Evolutionary conservation across 2,797 vertebrate genomes (phyloP).

Genomic region (Anolis apletophallus): DNA sequence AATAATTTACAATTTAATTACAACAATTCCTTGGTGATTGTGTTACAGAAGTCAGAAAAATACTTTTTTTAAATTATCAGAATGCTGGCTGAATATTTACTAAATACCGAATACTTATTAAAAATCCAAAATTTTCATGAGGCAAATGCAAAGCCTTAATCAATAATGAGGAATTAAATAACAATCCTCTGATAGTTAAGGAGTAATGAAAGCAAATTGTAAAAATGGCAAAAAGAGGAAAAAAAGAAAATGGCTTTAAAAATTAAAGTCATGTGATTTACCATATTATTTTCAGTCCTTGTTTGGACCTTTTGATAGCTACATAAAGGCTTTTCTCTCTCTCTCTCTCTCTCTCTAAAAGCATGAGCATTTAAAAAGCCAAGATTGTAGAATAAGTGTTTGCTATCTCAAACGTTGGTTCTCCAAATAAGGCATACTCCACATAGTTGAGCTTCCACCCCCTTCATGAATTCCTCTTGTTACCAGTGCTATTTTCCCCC

Average conservation of each 20-base stretch:
- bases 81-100: too few relatives aligned
- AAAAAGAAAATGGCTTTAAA: slow-evolving; percentile 26
- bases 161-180: neutral
- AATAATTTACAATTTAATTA: too few relatives aligned
- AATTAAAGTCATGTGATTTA: neutral
- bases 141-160: neutral
- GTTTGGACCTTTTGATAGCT: neutral
- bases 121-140: too few relatives aligned
- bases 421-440: slow-evolving; percentile 61
- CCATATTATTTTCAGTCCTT: neutral
- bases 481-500: neutral
- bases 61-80: too few relatives aligned
- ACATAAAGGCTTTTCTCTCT: slow-evolving; percentile 27
- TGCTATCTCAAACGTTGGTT: slow-evolving; percentile 52
- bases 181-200: neutral
- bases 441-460: slow-evolving; percentile 45
- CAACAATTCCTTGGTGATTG: too few relatives aligned
- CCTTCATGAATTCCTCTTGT: slow-evolving; percentile 53
- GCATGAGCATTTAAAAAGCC: neutral
- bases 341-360: neutral
- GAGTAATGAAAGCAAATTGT: neutral
- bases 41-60: too few relatives aligned
- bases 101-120: too few relatives aligned
- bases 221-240: neutral
- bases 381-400: slow-evolving; percentile 19